Base-by-base conservation (phyloP, 2,113 vertebrate genomes). In the Agapornis roseicollis region DNA sequence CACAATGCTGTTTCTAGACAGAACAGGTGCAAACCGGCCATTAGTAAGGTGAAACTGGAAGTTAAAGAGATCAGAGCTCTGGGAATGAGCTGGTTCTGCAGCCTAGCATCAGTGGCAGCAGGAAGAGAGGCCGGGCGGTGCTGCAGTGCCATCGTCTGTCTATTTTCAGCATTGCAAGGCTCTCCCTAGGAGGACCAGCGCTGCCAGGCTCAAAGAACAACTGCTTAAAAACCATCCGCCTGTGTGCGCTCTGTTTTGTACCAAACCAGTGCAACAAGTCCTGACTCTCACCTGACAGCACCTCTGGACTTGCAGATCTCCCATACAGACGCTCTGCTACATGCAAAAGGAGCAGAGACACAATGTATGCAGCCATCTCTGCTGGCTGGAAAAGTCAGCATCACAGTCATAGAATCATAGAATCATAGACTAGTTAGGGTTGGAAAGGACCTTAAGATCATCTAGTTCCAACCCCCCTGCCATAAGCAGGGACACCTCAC, bases 101-200 rank as follows among this genome's bases (percentile, higher is more conserved):
- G 39, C 5, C 29, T 2, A n/a, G n/a, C n/a, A 11, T 0, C 12
- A 2, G 0, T 0, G 23, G 41, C 29, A n/a, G 37, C 13, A 5
- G 42, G 15, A 17, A 17, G 7, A 20, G 25, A 31, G 37, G 16
- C 73, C 83, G 63, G 46, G 42, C 65, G 85, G 35, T 94, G 60
- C 80, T 76, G 71, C 27, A 63, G 72, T 90, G 95, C 97, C 97
- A 96, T 60, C 95, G 25, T 24, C 90, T 91, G 97, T 33, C 66
- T 9, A 0, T 9, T 8, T 1, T 0, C 31, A 42, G 81, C 71
- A 87, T 28, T 79, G 84, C 91, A 68, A 41, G 15, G 8, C 22
- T 9, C 35, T 31, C 46, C 14, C 49, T 28, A 18, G 37, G 11
- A 7, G 49, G 8, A 4, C 7, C n/a, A 3, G 50, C 3, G 4